These are phyloP conservation scores for Rostratula benghalensis DNA, from an alignment of 2,113 vertebrate genomes.

Conservation along the genomic window DNA sequence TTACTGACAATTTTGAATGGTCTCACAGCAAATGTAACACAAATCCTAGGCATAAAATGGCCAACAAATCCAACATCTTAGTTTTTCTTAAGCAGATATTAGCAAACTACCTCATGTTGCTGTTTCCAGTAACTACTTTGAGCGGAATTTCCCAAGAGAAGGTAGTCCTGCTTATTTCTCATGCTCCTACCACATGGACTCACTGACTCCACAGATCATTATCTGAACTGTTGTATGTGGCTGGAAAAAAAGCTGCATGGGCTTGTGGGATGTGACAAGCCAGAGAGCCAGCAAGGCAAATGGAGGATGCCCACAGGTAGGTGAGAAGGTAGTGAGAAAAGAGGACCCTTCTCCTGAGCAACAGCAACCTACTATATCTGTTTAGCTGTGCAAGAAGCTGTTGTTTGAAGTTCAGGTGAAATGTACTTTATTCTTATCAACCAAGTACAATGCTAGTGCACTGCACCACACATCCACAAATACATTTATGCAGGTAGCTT, in stretches of 20 bases:
- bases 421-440: not conserved
- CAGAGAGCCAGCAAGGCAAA: not conserved
- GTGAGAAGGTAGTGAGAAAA: not conserved
- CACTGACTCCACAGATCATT: not conserved
- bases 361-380: not conserved
- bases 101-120: not conserved
- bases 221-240: not conserved
- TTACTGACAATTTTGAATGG: not conserved
- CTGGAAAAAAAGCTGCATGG: not conserved
- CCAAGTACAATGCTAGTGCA: not conserved
- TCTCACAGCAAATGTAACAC: not conserved
- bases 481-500: not conserved
- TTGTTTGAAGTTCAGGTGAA: not conserved
- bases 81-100: not conserved
- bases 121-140: not conserved
- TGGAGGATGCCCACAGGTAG: fast-evolving
- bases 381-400: not conserved
- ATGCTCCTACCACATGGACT: not conserved
- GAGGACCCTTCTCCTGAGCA: not conserved
- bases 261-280: not conserved
- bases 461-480: not conserved
- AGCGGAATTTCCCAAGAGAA: not conserved
- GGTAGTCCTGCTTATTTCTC: not conserved
- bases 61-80: not conserved
- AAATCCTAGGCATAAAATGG: not conserved